A percentile compares a stretch with the other conserved stretches of the same genome.
phyloP scores from a whole-genome alignment of 2,113 vertebrate species.

The Chauna torquata region DNA sequence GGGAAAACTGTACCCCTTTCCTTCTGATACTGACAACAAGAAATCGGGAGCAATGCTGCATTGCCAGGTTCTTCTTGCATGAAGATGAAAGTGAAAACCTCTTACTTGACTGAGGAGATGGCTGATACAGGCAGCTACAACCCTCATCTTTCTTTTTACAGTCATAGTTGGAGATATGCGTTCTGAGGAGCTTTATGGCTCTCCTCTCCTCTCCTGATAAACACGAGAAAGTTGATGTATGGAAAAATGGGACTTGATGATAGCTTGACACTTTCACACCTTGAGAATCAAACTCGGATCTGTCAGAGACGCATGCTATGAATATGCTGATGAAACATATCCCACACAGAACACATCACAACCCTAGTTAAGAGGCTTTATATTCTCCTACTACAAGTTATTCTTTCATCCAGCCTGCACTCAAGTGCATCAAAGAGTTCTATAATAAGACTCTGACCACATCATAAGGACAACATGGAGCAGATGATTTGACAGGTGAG shows the following conservation, averaged over 20 bases:
- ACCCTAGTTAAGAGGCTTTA: background rate
- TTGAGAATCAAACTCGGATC: constrained; percentile 35
- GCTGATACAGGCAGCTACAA: background rate
- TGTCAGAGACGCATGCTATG: constrained; percentile 29
- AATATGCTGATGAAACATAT: constrained; percentile 60
- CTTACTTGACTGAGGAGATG: background rate
- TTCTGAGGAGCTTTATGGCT: constrained; percentile 2
- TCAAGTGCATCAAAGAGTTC: background rate
- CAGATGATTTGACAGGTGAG: background rate
- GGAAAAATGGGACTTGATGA: constrained; percentile 58
- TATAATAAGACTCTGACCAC: constrained; percentile 1
- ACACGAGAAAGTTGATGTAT: constrained; percentile 39
- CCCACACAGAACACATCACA: constrained; percentile 41
- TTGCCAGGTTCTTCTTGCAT: background rate
- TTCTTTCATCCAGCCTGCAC: background rate
- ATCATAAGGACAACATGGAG: background rate
- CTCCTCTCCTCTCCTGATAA: constrained; percentile 27
- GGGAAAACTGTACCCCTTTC: background rate
- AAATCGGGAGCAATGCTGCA: background rate
- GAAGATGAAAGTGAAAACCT: background rate
- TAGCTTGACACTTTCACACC: constrained; percentile 64
- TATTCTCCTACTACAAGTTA: constrained; percentile 52
- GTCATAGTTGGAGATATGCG: background rate
- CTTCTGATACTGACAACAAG: background rate
- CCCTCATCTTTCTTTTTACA: background rate